Evolutionary conservation across 2,888 invertebrate genomes (phyloP).

Genomic region (Troides helena): DNA sequence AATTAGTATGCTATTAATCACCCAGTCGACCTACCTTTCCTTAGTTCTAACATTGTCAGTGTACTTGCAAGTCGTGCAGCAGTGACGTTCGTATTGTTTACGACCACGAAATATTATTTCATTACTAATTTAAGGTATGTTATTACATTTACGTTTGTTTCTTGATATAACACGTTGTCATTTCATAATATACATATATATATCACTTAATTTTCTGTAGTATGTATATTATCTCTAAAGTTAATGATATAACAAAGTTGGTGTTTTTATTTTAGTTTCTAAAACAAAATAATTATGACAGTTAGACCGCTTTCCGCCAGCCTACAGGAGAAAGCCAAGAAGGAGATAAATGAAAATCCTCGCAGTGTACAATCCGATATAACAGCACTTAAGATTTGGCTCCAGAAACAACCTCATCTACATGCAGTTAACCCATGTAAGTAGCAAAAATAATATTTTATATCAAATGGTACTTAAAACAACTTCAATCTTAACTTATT

Average conservation of each 20-base stretch:
- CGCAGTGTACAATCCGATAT: slow-evolving; percentile 56
- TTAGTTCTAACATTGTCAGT: slow-evolving; percentile 22
- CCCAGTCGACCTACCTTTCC: slow-evolving; percentile 22
- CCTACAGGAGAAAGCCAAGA: slow-evolving; percentile 63
- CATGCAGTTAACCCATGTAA: slow-evolving; percentile 61
- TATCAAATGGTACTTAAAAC: no score
- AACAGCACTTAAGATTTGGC: slow-evolving; percentile 66
- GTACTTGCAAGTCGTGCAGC: slow-evolving; percentile 17
- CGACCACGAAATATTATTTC: slow-evolving; percentile 10
- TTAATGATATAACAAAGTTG: background rate
- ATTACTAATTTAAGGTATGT: slow-evolving; percentile 21
- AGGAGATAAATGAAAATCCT: slow-evolving; percentile 73
- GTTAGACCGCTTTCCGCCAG: slow-evolving; percentile 57
- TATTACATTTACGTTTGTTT: background rate
- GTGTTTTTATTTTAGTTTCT: slow-evolving; percentile 13
- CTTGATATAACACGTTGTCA: no score
- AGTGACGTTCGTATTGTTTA: slow-evolving; percentile 22
- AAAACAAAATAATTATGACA: slow-evolving; percentile 45
- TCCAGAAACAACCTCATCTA: slow-evolving; percentile 75
- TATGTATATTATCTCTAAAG: no score
- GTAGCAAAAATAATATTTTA: slow-evolving; percentile 32
- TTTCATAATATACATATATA: background rate
- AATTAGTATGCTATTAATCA: slow-evolving; percentile 30
- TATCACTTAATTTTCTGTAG: background rate
- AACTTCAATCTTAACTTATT: no score